Evolutionary conservation across 2,113 vertebrate genomes (phyloP), one percentile per base, ranked within the genome.

Genomic region (Butorides virescens): DNA sequence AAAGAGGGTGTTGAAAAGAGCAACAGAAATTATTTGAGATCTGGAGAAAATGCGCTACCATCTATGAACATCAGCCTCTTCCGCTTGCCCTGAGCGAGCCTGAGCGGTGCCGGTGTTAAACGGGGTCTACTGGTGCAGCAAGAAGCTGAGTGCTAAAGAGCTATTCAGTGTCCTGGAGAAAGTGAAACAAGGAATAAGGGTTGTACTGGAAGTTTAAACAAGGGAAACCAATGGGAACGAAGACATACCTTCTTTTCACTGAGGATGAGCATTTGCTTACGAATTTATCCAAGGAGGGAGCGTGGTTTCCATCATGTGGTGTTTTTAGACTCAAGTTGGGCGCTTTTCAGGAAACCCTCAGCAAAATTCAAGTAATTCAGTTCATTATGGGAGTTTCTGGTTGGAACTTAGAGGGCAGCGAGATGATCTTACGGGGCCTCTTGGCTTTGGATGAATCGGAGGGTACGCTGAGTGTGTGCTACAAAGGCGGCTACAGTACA

Each of bases 401-500:
- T 50, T 39, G 91, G 16, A 44, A 7, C 9, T 39, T 15, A 3
- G 0, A 15, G 55, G 56, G 20, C 67, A 70, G 82, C 0, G 7
- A 44, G 81, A 9, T 44, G 58, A 17, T 71, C 29, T 56, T 29
- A 21, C 0, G 2, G 65, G 32, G 42, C 15, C 16, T 62, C 47
- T 18, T 56, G 36, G 52, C 18, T 67, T 36, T 46, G 59, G 13
- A 46, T 73, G 59, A 46, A 36, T 27, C 23, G 25, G 70, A 34
- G 52, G 26, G 13, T 12, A 5, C 22, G 56, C 37, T n/a, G 36
- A 34, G 7, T 7, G 6, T 3, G 20, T 56, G 72, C 59, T 50
- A 1, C 1, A 0, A 23, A 32, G 55, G 49, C n/a, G 49, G 2
- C 62, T 15, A 7, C 52, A 27, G n/a, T 9, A 2, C n/a, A 52